Conservation (phyloP, 2,113 vertebrate genomes). For the Scomber scombrus region DNA sequence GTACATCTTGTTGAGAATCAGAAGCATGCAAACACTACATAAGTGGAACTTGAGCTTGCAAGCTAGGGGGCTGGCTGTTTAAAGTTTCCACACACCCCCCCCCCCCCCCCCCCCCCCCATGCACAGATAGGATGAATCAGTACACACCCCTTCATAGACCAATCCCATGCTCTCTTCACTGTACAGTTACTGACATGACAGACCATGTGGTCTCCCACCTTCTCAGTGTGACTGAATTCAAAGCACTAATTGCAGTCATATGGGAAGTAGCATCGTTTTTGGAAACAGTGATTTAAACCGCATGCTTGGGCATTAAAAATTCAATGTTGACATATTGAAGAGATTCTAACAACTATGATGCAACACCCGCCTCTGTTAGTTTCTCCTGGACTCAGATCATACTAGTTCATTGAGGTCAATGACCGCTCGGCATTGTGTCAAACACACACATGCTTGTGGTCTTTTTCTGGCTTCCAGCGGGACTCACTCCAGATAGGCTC, state of each 20-base stretch:
- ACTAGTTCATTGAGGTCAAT: conserved; percentile 31
- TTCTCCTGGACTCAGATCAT: conserved; percentile 2
- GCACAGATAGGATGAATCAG: background rate
- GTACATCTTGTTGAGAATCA: background rate
- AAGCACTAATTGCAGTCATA: background rate
- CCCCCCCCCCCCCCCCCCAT: too few relatives aligned
- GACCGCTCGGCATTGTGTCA: conserved; percentile 27
- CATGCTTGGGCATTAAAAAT: background rate
- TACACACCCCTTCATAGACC: conserved; percentile 48
- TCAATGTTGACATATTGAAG: background rate
- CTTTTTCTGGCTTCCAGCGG: conserved; percentile 52
- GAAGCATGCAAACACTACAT: conserved; percentile 4
- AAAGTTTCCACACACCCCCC: conserved; percentile 27
- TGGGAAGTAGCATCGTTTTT: background rate
- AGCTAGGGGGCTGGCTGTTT: conserved; percentile 1
- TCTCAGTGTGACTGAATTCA: background rate
- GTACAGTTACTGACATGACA: background rate
- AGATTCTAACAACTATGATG: background rate
- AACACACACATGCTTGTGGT: conserved; percentile 42
- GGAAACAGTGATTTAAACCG: too few relatives aligned
- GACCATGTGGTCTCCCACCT: conserved; percentile 16
- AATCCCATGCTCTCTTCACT: conserved; percentile 39
- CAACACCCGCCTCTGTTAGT: background rate
- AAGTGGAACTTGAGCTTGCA: conserved; percentile 5
- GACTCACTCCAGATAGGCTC: conserved; percentile 50